Conservation (phyloP, 1,140 invertebrate genomes). For the Drosophila tani region DNA sequence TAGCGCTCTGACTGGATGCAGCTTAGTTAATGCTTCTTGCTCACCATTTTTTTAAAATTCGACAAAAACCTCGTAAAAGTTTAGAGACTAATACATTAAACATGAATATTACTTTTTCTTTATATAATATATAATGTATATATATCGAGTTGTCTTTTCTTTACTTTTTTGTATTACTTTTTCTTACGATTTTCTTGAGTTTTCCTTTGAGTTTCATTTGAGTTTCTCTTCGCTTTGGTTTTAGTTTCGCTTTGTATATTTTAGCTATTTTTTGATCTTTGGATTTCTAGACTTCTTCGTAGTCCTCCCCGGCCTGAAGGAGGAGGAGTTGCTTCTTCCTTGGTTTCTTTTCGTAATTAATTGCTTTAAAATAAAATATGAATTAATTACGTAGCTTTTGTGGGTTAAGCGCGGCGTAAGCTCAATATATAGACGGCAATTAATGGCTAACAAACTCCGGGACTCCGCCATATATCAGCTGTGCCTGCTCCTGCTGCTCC, state of each 20-base stretch:
- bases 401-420: slow-evolving; percentile 57
- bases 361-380: slow-evolving; percentile 63
- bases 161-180: slow-evolving; percentile 1
- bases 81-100: slow-evolving; percentile 76
- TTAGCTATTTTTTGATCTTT: slow-evolving; percentile 79
- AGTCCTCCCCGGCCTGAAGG: not conserved
- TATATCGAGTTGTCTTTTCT: slow-evolving; percentile 41
- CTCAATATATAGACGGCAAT: slow-evolving; percentile 75
- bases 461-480: slow-evolving; percentile 77
- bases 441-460: slow-evolving; percentile 72
- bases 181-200: slow-evolving; percentile 4
- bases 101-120: slow-evolving; percentile 68
- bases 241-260: slow-evolving; percentile 65
- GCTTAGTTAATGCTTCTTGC: slow-evolving; percentile 20
- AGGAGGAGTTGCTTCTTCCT: not conserved
- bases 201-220: slow-evolving; percentile 14
- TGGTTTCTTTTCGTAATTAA: slow-evolving; percentile 66
- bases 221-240: not conserved
- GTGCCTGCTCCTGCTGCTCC: slow-evolving; percentile 15
- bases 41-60: slow-evolving; percentile 63
- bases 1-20: slow-evolving; percentile 8
- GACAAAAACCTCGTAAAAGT: slow-evolving; percentile 66
- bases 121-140: slow-evolving; percentile 46
- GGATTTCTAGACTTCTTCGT: slow-evolving; percentile 56
- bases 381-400: slow-evolving; percentile 70